Conservation (phyloP, 2,888 invertebrate species). For the Hololepta plana region DNA sequence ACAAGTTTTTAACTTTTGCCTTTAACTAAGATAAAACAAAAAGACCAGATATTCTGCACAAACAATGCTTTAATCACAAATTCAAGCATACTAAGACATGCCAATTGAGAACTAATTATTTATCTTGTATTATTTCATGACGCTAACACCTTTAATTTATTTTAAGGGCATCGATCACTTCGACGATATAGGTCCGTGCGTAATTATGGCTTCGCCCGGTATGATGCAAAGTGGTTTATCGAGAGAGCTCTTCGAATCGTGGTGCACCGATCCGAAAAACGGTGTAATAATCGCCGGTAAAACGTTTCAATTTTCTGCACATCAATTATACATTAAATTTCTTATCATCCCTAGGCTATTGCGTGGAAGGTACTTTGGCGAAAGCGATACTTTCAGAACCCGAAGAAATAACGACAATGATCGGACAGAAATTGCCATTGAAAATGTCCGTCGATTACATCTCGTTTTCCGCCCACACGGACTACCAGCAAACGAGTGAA, state of each 20-base stretch:
- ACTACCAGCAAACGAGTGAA: conserved; percentile 94
- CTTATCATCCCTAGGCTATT: conserved; percentile 51
- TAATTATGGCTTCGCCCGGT: conserved; percentile 98
- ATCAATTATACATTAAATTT: not conserved
- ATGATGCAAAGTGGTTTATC: conserved; percentile 99
- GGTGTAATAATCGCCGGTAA: conserved; percentile 93
- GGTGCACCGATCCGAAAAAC: conserved; percentile 97
- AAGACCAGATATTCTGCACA: no score
- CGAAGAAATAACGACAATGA: conserved; percentile 89
- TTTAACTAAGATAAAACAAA: no score
- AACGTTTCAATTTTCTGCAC: conserved; percentile 2
- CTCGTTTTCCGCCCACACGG: conserved; percentile 97
- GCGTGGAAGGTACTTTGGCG: conserved; percentile 78
- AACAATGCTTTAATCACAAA: no score
- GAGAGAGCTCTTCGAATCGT: conserved; percentile 91
- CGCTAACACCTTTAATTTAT: no score
- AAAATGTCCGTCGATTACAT: conserved; percentile 99
- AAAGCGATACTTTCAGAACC: conserved; percentile 94
- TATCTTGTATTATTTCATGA: no score
- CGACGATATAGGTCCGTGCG: conserved; percentile 98
- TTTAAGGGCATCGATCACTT: conserved; percentile 92
- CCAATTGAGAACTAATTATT: no score
- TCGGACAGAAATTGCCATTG: conserved; percentile 87
- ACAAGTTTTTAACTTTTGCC: no score
- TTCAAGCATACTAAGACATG: no score